Conservation (phyloP, 2,113 vertebrate genomes). For the Fukomys damarensis region DNA sequence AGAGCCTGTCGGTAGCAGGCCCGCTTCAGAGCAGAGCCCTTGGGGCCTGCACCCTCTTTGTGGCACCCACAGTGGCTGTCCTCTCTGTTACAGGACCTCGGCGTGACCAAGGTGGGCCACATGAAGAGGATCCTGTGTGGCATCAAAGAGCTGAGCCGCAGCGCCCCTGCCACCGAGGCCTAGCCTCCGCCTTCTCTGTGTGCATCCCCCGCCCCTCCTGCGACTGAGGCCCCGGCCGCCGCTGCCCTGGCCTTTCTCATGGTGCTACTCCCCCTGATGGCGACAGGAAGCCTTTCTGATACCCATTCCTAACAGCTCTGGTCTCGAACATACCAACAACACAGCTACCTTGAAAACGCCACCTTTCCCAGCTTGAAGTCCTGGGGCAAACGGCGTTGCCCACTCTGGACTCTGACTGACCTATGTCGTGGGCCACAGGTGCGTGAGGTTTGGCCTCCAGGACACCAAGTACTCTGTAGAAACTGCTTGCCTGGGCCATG, state of each 20-base stretch:
- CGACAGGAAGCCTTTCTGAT: slow-evolving; percentile 40
- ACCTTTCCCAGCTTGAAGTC: background rate
- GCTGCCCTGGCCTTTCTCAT: slow-evolving; percentile 73
- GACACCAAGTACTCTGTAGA: background rate
- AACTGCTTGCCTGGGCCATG: background rate
- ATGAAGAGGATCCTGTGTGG: slow-evolving; percentile 98
- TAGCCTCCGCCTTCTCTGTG: slow-evolving; percentile 86
- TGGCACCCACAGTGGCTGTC: slow-evolving; percentile 45
- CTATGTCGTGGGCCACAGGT: background rate
- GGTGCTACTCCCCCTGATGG: slow-evolving; percentile 85
- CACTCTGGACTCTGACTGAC: background rate
- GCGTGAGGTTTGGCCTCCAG: background rate
- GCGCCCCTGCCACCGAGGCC: slow-evolving; percentile 91
- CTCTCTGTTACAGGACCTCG: slow-evolving; percentile 91
- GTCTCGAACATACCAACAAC: slow-evolving; percentile 80
- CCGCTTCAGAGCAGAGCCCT: background rate
- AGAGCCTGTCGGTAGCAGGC: background rate
- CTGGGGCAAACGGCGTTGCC: rapidly evolving
- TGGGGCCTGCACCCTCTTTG: background rate
- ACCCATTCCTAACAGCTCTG: background rate
- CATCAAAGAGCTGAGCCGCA: slow-evolving; percentile 95
- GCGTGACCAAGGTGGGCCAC: slow-evolving; percentile 98
- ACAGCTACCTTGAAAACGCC: slow-evolving; percentile 81
- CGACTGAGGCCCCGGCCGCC: slow-evolving; percentile 36
- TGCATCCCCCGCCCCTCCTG: slow-evolving; percentile 84